Conservation (phyloP, 2,888 invertebrate species). For the Chymomyza fuscimana region DNA sequence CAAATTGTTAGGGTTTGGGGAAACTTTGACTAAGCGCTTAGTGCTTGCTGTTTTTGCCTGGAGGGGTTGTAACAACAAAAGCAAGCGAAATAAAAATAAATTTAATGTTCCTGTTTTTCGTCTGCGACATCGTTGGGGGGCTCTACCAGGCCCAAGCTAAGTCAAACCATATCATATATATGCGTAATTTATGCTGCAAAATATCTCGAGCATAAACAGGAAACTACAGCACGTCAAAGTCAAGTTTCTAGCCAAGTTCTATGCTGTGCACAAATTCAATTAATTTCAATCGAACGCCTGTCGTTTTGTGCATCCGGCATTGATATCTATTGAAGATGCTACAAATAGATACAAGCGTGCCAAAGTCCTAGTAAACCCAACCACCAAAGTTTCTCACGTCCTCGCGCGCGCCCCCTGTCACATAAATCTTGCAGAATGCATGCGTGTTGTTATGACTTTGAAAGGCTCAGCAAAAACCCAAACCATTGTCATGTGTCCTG, state of each 20-base stretch:
- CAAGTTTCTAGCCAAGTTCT: constrained; percentile 50
- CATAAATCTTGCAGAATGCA: constrained; percentile 54
- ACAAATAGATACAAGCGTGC: constrained; percentile 52
- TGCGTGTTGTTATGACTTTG: constrained; percentile 62
- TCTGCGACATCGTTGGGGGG: constrained; percentile 18
- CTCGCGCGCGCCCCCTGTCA: constrained; percentile 52
- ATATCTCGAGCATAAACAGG: constrained; percentile 71
- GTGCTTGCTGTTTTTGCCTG: constrained; percentile 36
- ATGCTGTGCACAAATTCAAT: constrained; percentile 74
- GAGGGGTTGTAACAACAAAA: constrained; percentile 51
- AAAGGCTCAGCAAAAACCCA: constrained; percentile 17
- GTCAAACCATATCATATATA: constrained; percentile 42
- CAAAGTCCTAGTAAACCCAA: constrained; percentile 28
- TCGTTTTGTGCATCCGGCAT: constrained; percentile 74
- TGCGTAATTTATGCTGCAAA: constrained; percentile 71
- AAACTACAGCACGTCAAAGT: constrained; percentile 47
- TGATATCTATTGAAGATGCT: constrained; percentile 57
- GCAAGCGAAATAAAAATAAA: constrained; percentile 70
- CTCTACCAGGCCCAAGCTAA: constrained; percentile 3
- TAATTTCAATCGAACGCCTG: constrained; percentile 80
- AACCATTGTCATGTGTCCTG: constrained; percentile 46
- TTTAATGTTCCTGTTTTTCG: constrained; percentile 75
- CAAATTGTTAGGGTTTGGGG: constrained; percentile 28
- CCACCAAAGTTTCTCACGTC: constrained; percentile 18
- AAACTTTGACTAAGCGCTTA: constrained; percentile 51